Evolutionary conservation across 2,797 vertebrate genomes (phyloP).

Genomic region (Chrosomus eos): DNA sequence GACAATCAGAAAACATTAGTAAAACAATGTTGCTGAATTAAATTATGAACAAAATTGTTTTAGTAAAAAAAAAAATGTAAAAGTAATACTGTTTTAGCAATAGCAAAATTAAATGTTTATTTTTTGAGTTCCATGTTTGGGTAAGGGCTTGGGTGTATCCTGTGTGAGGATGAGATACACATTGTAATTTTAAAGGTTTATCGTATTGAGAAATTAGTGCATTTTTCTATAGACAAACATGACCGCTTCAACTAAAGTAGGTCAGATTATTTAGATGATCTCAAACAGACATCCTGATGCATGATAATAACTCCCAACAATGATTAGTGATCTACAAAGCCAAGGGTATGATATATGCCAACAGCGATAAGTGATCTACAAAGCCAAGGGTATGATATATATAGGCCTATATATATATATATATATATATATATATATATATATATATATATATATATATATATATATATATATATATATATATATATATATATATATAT

Average conservation of each 20-base stretch:
- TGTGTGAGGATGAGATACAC: background rate
- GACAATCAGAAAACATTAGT: background rate
- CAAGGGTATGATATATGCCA: background rate
- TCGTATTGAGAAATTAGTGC: background rate
- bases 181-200: background rate
- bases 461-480: too few relatives aligned
- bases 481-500: too few relatives aligned
- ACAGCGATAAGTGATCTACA: background rate
- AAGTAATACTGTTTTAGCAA: background rate
- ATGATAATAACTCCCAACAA: background rate
- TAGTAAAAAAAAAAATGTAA: too few relatives aligned
- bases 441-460: too few relatives aligned
- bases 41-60: background rate
- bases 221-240: background rate
- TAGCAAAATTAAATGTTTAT: background rate
- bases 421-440: too few relatives aligned
- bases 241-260: background rate
- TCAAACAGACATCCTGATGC: background rate
- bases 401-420: too few relatives aligned
- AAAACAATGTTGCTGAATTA: background rate
- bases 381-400: background rate
- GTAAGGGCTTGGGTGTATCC: background rate
- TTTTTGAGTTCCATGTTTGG: background rate
- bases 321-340: background rate
- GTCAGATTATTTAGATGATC: background rate